These are phyloP conservation scores for Labroides dimidiatus DNA, from an alignment of 2,797 vertebrate species.

Conservation along the genomic window DNA sequence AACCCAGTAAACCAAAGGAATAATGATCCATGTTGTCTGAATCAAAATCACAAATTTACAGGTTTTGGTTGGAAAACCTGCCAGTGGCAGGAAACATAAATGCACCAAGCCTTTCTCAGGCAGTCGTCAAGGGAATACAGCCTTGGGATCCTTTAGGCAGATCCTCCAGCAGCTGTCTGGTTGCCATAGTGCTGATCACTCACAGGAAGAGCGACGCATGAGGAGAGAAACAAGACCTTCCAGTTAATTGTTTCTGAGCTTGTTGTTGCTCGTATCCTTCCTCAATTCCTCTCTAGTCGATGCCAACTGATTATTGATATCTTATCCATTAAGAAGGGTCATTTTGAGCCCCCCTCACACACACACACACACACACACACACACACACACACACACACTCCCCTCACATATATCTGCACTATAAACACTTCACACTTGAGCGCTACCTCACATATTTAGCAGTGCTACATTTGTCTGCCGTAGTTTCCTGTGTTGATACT, in stretches of 20 bases:
- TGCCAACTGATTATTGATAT: conserved; percentile 47
- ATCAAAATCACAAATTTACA: not conserved
- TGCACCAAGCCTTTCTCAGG: not conserved
- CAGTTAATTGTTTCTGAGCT: conserved; percentile 43
- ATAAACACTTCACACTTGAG: too few relatives aligned
- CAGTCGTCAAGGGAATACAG: conserved; percentile 22
- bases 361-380: too few relatives aligned
- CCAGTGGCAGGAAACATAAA: conserved; percentile 1
- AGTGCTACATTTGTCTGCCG: too few relatives aligned
- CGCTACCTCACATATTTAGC: too few relatives aligned
- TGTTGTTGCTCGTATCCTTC: conserved; percentile 44
- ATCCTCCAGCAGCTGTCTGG: conserved; percentile 45
- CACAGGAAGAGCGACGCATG: conserved; percentile 36
- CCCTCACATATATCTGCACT: too few relatives aligned
- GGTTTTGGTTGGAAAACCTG: conserved; percentile 12
- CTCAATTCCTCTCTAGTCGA: conserved; percentile 48
- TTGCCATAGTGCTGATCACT: conserved; percentile 59
- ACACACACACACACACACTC: too few relatives aligned
- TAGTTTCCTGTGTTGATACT: too few relatives aligned
- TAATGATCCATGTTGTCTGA: conserved; percentile 4
- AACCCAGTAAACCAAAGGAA: not conserved
- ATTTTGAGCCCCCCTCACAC: too few relatives aligned
- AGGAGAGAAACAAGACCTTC: conserved; percentile 41
- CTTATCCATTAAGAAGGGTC: conserved; percentile 41
- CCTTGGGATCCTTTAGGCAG: conserved; percentile 44